A percentile compares a stretch with the other conserved stretches of the same genome.
Evolutionary conservation across 2,888 invertebrate species (phyloP).

Genomic region (Flexamia atlantica): DNA sequence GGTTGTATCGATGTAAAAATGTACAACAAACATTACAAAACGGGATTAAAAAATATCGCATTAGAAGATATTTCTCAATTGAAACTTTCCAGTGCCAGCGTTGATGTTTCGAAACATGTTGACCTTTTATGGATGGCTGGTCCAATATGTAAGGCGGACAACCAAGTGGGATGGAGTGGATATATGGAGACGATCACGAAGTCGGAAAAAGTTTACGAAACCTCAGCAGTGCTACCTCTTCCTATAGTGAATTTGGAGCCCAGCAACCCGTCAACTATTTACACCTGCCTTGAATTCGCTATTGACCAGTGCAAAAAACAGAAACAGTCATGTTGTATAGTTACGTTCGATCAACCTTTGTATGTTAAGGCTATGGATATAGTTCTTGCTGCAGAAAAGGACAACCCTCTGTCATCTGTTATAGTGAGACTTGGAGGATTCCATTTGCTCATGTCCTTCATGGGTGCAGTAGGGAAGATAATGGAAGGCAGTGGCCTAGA

Average conservation of each 20-base stretch:
- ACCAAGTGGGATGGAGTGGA: conserved; percentile 7
- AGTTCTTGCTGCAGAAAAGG: background rate
- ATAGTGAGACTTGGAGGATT: background rate
- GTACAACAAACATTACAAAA: too few species aligned
- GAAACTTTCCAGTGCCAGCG: too few species aligned
- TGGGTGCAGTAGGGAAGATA: background rate
- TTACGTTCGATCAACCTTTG: conserved; percentile 1
- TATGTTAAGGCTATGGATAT: background rate
- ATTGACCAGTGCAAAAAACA: background rate
- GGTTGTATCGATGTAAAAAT: too few species aligned
- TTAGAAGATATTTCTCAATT: too few species aligned
- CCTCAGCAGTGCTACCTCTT: background rate
- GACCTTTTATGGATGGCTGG: too few species aligned
- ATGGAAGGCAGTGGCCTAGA: background rate
- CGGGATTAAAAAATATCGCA: too few species aligned
- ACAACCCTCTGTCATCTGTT: background rate
- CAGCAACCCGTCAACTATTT: background rate
- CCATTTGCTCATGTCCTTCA: background rate
- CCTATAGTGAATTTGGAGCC: background rate
- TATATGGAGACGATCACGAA: background rate
- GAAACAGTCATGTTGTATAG: background rate
- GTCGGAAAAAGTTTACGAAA: background rate
- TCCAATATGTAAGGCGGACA: background rate
- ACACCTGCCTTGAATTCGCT: background rate
- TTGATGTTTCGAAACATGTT: too few species aligned